Evolutionary conservation across 2,797 vertebrate genomes (phyloP), one percentile per base, ranked within the genome.

Genomic region (Tokudaia muenninki): DNA sequence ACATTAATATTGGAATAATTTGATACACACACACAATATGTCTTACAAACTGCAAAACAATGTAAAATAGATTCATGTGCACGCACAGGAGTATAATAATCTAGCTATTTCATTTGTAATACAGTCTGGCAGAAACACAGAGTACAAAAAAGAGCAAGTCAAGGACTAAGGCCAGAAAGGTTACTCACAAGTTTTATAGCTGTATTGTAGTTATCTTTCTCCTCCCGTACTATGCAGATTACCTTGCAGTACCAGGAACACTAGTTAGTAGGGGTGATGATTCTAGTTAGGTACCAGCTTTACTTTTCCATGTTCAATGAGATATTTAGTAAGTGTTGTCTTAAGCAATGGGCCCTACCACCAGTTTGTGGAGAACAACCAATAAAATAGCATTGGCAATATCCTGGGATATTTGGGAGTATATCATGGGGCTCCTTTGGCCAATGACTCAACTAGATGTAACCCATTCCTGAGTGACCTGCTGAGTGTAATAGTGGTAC

Each of bases 31-130:
- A 50, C 8, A 50, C 11, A 50, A 34, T 80, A 3, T 41, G 19
- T 77, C 89, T 92, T 41, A 96, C 37, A 89, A 88, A 26, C 4
- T 87, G 75, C 86, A 41, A 83, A 92, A 83, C 11, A 63, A 17
- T 81, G 31, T 79, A 63, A 92, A 95, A 92, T 61, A 37, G 4
- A 47, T 50, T 6, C 4, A 1, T 29, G 6, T 61, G 13, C 22
- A 83, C 1, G 52, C 2, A 65, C 1, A 65, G 2, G n/a, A 16
- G 2, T 50, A 19, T 92, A 93, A 91, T 52, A 14, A 83, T 65
- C 17, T 70, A 90, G 24, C 34, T 95, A 13, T 95, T 74, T 44
- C 12, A 13, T 70, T 59, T n/a, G 11, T 70, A 87, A 6, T 63
- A 29, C 10, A 72, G 12, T 61, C 67, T 37, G 90, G 12, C 26